These are phyloP conservation scores for Tyria jacobaeae DNA, from an alignment of 2,888 invertebrate species.

Conservation along the genomic window DNA sequence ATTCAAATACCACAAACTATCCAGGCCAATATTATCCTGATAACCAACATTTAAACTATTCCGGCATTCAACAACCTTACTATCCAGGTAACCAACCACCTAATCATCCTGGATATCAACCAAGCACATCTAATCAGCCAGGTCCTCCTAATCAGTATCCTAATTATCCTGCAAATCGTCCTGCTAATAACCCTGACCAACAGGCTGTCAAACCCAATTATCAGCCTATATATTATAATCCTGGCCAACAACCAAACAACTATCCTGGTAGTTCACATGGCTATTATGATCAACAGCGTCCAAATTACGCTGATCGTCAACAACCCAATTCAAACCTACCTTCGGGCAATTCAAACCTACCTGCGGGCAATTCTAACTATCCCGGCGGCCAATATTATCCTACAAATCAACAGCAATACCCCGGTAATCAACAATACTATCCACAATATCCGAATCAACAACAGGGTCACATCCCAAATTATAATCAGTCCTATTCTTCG, in stretches of 20 bases:
- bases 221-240: constrained; percentile 36
- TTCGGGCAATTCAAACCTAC: constrained; percentile 21
- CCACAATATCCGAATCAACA: constrained; percentile 27
- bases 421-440: constrained; percentile 20
- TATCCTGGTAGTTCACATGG: constrained; percentile 35
- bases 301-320: constrained; percentile 18
- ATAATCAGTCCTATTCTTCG: constrained; percentile 17
- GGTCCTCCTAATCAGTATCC: constrained; percentile 14
- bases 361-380: constrained; percentile 25
- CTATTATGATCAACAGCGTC: constrained; percentile 26
- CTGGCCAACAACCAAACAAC: constrained; percentile 26
- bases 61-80: constrained; percentile 30
- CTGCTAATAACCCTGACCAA: neutral
- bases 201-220: constrained; percentile 27
- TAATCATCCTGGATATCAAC: neutral
- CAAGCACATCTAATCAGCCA: constrained; percentile 7
- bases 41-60: constrained; percentile 29
- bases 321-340: constrained; percentile 26
- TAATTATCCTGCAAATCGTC: constrained; percentile 18
- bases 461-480: constrained; percentile 1
- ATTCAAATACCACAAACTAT: constrained; percentile 13
- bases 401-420: neutral
- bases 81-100: constrained; percentile 31
- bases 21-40: constrained; percentile 15
- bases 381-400: constrained; percentile 25